Conservation (phyloP, 2,797 vertebrate genomes). For the Artibeus lituratus region DNA sequence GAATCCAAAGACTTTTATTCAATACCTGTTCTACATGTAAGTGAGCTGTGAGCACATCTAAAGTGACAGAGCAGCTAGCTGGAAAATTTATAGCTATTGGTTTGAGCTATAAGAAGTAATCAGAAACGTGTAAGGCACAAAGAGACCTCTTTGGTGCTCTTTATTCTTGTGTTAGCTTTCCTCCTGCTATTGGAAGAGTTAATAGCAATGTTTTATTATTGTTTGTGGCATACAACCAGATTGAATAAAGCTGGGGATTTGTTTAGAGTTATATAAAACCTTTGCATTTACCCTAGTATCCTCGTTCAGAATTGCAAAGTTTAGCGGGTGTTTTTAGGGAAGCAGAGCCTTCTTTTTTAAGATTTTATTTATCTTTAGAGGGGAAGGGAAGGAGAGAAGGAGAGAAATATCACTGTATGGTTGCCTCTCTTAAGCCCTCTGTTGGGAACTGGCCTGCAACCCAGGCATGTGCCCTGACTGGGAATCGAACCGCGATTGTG, state of each 20-base stretch:
- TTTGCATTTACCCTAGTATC: neutral
- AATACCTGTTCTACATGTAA: neutral
- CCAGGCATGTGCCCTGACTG: too few species aligned
- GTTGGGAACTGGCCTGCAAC: too few species aligned
- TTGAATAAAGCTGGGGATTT: slow-evolving; percentile 10
- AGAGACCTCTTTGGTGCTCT: neutral
- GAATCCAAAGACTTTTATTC: neutral
- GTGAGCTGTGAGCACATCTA: slow-evolving; percentile 33
- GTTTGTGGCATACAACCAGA: slow-evolving; percentile 16
- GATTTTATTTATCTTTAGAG: too few species aligned
- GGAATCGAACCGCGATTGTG: too few species aligned
- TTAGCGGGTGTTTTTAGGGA: neutral
- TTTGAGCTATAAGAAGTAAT: slow-evolving; percentile 48
- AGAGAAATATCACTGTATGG: too few species aligned
- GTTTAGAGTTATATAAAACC: neutral
- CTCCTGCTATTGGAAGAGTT: slow-evolving; percentile 21
- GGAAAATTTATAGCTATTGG: slow-evolving; percentile 25
- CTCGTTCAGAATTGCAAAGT: neutral
- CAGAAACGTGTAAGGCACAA: slow-evolving; percentile 22
- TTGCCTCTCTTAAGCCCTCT: too few species aligned
- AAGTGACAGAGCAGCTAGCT: slow-evolving; percentile 55
- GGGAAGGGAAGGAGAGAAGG: too few species aligned
- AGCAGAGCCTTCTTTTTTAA: neutral
- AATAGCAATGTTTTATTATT: slow-evolving; percentile 15
- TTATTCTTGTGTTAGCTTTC: slow-evolving; percentile 30